A percentile compares a stretch with the other conserved stretches of the same genome.
phyloP scores from a whole-genome alignment of 2,113 vertebrate species.

The Calonectris borealis region DNA sequence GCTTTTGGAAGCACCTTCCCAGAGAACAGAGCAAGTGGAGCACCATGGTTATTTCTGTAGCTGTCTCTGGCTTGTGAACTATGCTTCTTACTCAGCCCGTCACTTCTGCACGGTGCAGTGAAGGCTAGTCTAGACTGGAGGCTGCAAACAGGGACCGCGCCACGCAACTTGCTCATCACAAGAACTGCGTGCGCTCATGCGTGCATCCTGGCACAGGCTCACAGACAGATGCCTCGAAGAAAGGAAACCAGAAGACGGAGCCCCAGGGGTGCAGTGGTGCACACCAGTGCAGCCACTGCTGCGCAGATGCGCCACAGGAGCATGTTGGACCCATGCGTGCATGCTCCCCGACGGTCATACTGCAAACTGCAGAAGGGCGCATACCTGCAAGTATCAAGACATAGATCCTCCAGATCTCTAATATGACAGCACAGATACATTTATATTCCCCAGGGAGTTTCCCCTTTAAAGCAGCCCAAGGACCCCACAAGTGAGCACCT shows the following conservation, averaged over 20 bases:
- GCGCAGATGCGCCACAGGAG: fast-evolving
- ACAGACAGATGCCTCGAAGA: neutral
- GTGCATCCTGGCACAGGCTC: neutral
- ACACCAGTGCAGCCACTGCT: too few relatives aligned
- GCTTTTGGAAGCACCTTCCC: neutral
- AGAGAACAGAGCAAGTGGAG: neutral
- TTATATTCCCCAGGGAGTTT: neutral
- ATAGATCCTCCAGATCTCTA: neutral
- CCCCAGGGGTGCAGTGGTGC: neutral
- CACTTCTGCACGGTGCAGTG: fast-evolving
- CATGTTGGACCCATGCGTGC: fast-evolving
- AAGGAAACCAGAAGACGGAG: neutral
- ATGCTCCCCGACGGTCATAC: fast-evolving
- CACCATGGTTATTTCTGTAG: neutral
- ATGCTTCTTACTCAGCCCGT: neutral
- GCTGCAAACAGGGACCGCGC: neutral
- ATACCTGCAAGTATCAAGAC: neutral
- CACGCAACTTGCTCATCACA: neutral
- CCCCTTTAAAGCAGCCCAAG: neutral
- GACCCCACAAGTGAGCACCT: neutral
- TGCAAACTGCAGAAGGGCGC: neutral
- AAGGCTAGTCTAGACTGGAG: neutral
- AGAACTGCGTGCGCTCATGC: neutral
- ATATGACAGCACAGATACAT: neutral
- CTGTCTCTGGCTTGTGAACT: neutral